These are phyloP conservation scores for Sterna hirundo DNA, from an alignment of 2,113 vertebrate genomes.

Conservation along the genomic window DNA sequence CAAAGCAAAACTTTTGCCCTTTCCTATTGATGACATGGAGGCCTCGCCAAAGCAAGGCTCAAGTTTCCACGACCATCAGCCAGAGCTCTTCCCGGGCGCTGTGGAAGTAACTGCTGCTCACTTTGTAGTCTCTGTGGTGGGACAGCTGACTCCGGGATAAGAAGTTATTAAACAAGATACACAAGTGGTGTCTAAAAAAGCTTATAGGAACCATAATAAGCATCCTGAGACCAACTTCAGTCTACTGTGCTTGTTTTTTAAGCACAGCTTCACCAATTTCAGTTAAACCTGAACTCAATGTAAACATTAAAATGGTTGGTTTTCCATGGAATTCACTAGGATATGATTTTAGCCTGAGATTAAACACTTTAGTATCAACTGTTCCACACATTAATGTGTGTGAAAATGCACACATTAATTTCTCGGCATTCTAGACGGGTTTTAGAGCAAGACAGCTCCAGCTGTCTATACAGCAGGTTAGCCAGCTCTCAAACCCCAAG, in stretches of 20 bases:
- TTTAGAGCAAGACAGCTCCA: not conserved
- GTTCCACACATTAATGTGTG: not conserved
- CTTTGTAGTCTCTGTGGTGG: not conserved
- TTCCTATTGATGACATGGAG: not conserved
- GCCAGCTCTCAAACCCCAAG: not conserved
- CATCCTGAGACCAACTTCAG: not conserved
- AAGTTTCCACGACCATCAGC: not conserved
- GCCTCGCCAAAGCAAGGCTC: not conserved
- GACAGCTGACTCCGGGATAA: not conserved
- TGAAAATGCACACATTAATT: not conserved
- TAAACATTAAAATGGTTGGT: not conserved
- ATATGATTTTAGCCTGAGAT: not conserved
- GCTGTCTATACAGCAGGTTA: not conserved
- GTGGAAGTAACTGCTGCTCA: not conserved
- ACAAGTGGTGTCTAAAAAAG: not conserved
- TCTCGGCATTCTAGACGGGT: not conserved
- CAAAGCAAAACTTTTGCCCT: not conserved
- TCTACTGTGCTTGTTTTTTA: not conserved
- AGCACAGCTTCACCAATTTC: not conserved
- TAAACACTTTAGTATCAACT: not conserved
- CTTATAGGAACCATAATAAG: not conserved
- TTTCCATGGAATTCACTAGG: not conserved
- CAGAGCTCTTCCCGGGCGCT: not conserved
- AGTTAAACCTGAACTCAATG: not conserved
- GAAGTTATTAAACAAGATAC: not conserved